A percentile compares a stretch with the other conserved stretches of the same genome.
Evolutionary conservation across 2,113 vertebrate species (phyloP).

Genomic region (Muntiacus reevesi): DNA sequence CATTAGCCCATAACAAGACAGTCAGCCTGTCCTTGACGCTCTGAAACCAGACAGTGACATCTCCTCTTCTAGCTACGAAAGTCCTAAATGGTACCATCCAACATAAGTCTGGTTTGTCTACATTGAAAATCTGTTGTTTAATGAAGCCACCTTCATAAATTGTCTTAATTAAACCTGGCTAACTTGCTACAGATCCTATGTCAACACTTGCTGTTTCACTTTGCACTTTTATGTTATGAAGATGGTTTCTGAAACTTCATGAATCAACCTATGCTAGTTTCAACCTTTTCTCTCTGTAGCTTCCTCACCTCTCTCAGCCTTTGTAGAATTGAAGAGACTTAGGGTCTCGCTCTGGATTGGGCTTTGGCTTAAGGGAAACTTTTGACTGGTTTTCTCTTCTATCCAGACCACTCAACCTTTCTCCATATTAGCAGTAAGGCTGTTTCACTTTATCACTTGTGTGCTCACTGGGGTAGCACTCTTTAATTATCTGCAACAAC

Average conservation of each 20-base stretch:
- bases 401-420: not conserved
- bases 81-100: not conserved
- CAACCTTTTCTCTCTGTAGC: not conserved
- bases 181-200: not conserved
- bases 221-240: not conserved
- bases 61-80: not conserved
- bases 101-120: not conserved
- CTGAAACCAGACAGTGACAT: not conserved
- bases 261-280: not conserved
- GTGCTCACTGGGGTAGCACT: not conserved
- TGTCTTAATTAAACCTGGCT: not conserved
- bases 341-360: not conserved
- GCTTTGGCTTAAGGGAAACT: not conserved
- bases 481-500: not conserved
- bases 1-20: not conserved
- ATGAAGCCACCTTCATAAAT: not conserved
- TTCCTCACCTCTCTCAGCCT: not conserved
- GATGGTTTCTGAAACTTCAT: not conserved
- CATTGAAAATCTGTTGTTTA: not conserved
- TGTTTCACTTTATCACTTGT: not conserved
- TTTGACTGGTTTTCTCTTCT: not conserved
- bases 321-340: not conserved
- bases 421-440: not conserved
- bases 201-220: not conserved
- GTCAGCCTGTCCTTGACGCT: not conserved